Percentiles rank a stretch among this genome's conserved stretches.
phyloP scores from a whole-genome alignment of 2,888 invertebrate genomes.

The Beris morrisii region DNA sequence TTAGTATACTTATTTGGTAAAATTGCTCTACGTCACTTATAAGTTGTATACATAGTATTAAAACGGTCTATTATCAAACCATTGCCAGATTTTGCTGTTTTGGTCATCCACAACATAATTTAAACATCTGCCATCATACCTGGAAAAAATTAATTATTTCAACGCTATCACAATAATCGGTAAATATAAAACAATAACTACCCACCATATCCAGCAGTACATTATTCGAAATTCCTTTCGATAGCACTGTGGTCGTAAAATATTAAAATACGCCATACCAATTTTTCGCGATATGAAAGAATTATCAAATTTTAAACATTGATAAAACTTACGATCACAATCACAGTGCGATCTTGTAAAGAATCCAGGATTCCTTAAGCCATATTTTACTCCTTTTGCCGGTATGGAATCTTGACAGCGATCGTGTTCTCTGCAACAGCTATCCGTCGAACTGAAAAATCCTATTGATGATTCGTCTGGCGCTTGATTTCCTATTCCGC shows the following conservation, averaged over 20 bases:
- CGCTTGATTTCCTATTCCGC: constrained; percentile 69
- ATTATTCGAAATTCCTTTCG: constrained; percentile 61
- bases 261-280: constrained; percentile 72
- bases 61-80: constrained; percentile 64
- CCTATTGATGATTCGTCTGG: constrained; percentile 64
- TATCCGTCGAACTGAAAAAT: constrained; percentile 65
- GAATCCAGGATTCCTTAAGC: constrained; percentile 66
- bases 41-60: constrained; percentile 44
- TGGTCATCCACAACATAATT: constrained; percentile 60
- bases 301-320: constrained; percentile 64
- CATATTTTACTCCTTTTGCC: constrained; percentile 61
- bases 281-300: constrained; percentile 62
- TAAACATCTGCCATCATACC: constrained; percentile 56
- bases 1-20: neutral
- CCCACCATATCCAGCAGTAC: constrained; percentile 42
- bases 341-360: constrained; percentile 73
- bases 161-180: neutral
- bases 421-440: constrained; percentile 72
- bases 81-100: constrained; percentile 61
- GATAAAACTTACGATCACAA: constrained; percentile 69
- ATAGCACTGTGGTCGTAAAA: constrained; percentile 73
- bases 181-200: neutral
- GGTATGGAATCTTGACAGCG: constrained; percentile 64
- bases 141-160: constrained; percentile 25
- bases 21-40: neutral